Base-by-base conservation (phyloP, 2,888 invertebrate species). In the Drosophila nigricruria region DNA sequence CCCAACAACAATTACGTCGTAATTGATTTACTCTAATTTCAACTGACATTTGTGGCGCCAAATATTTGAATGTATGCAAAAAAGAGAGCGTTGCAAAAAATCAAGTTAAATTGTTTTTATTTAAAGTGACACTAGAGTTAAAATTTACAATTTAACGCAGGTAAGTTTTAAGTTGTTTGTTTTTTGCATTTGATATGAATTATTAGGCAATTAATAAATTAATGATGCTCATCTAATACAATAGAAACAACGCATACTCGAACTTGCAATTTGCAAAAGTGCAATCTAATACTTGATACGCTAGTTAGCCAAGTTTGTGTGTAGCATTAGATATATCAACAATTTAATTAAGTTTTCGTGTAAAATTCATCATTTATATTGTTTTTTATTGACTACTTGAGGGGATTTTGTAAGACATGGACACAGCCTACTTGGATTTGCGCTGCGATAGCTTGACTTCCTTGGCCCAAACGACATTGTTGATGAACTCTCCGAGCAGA, bases 381-480 rank as follows among this genome's bases (percentile, higher is more conserved):
- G 3, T 54, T 16, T 8, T 30, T 61, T 71, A 76, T 72, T 75
- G 74, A 82, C 86, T 75, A 86, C 61, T 77, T 52, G 61, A 63
- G 49, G 18, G 30, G 30, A 32, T 32, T 49, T 14, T 49, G 12
- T 32, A 20, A 65, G 67, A 49, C 42, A 53, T 60, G 52, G 20
- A 57, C 49, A 57, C 47, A 73, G 67, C 75, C 90, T 93, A 93
- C 72, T 93, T 92, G 34, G 82, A 74, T 77, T 93, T 93, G 69
- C 91, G 91, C 54, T 91, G 88, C 9, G 89, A 89, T 34, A 94
- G 90, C 84, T 94, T 94, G 32, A 95, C 93, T 90, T 95, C 95
- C 90, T 95, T 95, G 91, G 95, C 95, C 97, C 97, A 97, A 71
- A 96, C 93, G 76, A 94, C 92, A 78, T 93, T 94, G 91, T 97